Percentiles rank a stretch among this genome's conserved stretches.
Evolutionary conservation across 1,140 invertebrate species (phyloP).

Genomic region (Diorhabda sublineata): DNA sequence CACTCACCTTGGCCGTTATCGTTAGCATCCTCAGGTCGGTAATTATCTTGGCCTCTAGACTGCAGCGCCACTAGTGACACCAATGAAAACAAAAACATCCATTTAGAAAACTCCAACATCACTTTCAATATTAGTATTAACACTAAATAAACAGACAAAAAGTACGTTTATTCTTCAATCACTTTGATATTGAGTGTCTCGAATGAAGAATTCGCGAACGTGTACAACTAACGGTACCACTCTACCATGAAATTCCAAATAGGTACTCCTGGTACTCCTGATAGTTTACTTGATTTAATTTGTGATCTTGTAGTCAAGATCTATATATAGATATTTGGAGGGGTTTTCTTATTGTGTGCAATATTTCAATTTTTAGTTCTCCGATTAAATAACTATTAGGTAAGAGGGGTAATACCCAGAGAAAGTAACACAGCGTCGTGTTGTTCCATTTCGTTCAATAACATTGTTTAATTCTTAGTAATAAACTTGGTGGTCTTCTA

Average conservation of each 20-base stretch:
- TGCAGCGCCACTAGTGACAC: conserved; percentile 50
- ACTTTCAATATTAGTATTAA: conserved; percentile 11
- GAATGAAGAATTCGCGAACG: neutral
- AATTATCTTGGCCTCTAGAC: conserved; percentile 51
- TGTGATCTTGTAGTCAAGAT: neutral
- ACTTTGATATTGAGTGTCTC: neutral
- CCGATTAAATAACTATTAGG: conserved; percentile 21
- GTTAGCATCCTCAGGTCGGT: conserved; percentile 25
- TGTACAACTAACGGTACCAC: neutral
- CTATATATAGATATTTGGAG: conserved; percentile 21
- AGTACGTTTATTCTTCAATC: neutral
- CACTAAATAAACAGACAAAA: neutral
- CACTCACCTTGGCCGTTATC: conserved; percentile 43
- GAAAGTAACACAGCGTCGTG: conserved; percentile 17
- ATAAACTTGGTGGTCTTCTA: neutral
- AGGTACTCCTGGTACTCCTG: neutral
- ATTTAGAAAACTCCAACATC: conserved; percentile 45
- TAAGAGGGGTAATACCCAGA: conserved; percentile 28
- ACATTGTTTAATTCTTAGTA: conserved; percentile 8
- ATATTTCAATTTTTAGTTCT: conserved; percentile 15
- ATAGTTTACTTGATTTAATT: neutral
- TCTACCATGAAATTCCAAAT: neutral
- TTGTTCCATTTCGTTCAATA: conserved; percentile 3
- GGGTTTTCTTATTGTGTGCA: conserved; percentile 10
- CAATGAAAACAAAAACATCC: conserved; percentile 50